Evolutionary conservation across 2,888 invertebrate species (phyloP).

Genomic region (Chymomyza caudatula): DNA sequence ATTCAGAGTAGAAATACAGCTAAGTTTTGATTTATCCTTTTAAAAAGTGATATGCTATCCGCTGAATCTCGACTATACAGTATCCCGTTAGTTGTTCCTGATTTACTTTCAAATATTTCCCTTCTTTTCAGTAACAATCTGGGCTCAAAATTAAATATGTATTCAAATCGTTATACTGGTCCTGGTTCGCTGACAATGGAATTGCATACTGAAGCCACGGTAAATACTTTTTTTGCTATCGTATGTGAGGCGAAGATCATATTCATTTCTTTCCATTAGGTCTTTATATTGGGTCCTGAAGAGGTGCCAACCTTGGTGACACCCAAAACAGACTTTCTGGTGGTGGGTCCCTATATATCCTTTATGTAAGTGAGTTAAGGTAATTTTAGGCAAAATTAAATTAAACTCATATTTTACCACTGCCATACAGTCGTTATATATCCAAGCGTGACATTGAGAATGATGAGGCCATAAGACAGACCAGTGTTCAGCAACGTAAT

Average conservation of each 20-base stretch:
- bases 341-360: constrained; percentile 80
- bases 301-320: constrained; percentile 86
- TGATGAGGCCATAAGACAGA: constrained; percentile 82
- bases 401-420: too few relatives aligned
- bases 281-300: constrained; percentile 83
- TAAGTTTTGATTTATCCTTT: too few relatives aligned
- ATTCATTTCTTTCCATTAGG: constrained; percentile 71
- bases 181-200: constrained; percentile 82
- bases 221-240: too few relatives aligned
- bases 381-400: too few relatives aligned
- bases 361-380: constrained; percentile 70
- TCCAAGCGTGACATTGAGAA: constrained; percentile 84
- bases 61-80: too few relatives aligned
- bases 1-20: too few relatives aligned
- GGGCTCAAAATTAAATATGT: constrained; percentile 80
- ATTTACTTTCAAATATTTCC: too few relatives aligned
- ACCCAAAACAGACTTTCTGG: constrained; percentile 81
- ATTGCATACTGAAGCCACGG: constrained; percentile 79
- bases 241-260: too few relatives aligned
- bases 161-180: constrained; percentile 82
- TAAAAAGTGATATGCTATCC: neutral
- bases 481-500: constrained; percentile 82
- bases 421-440: constrained; percentile 79
- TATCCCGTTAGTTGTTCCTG: neutral
- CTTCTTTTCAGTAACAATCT: constrained; percentile 31